A percentile compares a stretch with the other conserved stretches of the same genome.
Evolutionary conservation across 1,140 invertebrate species (phyloP).

Genomic region (Caenorhabditis remanei): DNA sequence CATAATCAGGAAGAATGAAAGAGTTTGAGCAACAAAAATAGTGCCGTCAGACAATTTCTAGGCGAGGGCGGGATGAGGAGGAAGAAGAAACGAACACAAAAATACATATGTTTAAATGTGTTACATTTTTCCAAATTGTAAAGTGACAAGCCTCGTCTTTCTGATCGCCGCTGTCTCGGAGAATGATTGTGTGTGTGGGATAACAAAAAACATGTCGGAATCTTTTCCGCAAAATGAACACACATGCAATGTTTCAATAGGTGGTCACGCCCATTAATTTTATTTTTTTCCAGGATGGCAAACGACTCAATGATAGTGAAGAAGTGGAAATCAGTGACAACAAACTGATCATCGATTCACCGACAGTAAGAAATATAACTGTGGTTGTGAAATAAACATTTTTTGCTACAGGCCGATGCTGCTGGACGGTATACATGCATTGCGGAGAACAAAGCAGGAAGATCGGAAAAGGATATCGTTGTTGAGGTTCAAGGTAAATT

Average conservation of each 20-base stretch:
- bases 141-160: neutral
- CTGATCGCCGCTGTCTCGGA: neutral
- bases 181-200: constrained; percentile 42
- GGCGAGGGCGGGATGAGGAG: neutral
- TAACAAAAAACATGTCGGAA: constrained; percentile 2
- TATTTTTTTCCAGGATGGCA: constrained; percentile 23
- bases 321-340: constrained; percentile 15
- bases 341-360: neutral
- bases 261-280: neutral
- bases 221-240: constrained; percentile 30
- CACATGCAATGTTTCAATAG: constrained; percentile 28
- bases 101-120: constrained; percentile 50
- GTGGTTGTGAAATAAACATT: too few species aligned
- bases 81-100: constrained; percentile 35
- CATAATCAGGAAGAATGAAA: neutral
- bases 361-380: neutral
- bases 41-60: constrained; percentile 20
- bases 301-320: constrained; percentile 24
- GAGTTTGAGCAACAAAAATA: neutral
- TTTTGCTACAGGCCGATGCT: constrained; percentile 21
- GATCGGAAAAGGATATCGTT: constrained; percentile 82
- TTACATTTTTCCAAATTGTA: constrained; percentile 50
- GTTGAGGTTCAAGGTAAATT: constrained; percentile 80
- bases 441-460: constrained; percentile 84
- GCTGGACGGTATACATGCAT: constrained; percentile 84